Evolutionary conservation across 2,797 vertebrate genomes (phyloP), one percentile per base, ranked within the genome.

Genomic region (Trachurus trachurus): DNA sequence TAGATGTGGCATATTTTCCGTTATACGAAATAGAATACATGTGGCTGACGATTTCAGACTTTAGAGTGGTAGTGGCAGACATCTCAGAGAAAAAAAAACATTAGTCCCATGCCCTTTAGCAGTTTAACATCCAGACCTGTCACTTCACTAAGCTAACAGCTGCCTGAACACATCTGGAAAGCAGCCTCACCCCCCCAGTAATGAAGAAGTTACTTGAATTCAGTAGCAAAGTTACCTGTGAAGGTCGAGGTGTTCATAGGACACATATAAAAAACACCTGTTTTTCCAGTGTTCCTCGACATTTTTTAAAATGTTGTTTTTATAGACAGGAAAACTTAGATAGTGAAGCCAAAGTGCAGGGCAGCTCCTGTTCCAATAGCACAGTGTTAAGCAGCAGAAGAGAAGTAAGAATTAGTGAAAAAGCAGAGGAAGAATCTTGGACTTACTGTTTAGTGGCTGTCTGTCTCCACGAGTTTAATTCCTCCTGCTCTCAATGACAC

Each of bases 391-490:
- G 10, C 17, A 29, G 15, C 12, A 17, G 1, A 0, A 67, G 54
- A 70, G 4, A 44, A 17, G 12, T 9, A 2, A 50, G 26, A 66
- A 66, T 31, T 0, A n/a, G 9, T 9, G 0, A 13, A 47, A 37
- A 65, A 66, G 31, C 0, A 67, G 2, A 53, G 66, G 21, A 56
- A 71, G 16, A 72, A 44, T 4, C 1, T 66, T 21, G 44, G 49
- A 93, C 93, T 92, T 89, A 90, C 89, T 78, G 80, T 84, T 83
- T 65, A 89, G 42, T 13, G 71, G 31, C 62, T 68, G 86, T 57
- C 49, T 66, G 84, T 88, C 83, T 89, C 79, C 74, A 80, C 74
- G 58, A 54, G 81, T 86, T 81, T 65, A 84, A 85, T 66, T 88
- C 77, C 89, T 87, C 22, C 83, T 76, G 71, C 81, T 88, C 77